Evolutionary conservation across 2,888 invertebrate species (phyloP).

Genomic region (Sylvicola fuscatus): DNA sequence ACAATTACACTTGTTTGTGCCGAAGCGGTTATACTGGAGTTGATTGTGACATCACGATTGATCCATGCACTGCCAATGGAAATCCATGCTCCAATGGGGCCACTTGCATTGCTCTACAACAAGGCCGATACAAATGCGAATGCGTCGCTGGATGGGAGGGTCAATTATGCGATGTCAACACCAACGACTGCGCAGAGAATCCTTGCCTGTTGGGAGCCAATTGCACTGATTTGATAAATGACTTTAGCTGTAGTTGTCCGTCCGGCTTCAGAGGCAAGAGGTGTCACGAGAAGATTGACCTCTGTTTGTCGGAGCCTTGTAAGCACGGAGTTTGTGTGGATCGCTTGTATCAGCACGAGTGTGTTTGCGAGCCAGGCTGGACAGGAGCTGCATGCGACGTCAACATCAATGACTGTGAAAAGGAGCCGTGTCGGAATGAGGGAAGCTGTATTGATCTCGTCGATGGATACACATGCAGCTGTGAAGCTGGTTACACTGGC

Average conservation of each 20-base stretch:
- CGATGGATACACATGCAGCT: constrained; percentile 67
- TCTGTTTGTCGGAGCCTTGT: constrained; percentile 80
- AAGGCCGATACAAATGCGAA: constrained; percentile 85
- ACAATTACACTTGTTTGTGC: constrained; percentile 83
- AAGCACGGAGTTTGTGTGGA: constrained; percentile 87
- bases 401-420: constrained; percentile 79
- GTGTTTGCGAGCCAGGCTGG: constrained; percentile 88
- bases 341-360: constrained; percentile 65
- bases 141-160: constrained; percentile 97
- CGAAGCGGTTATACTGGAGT: constrained; percentile 85
- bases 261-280: constrained; percentile 89
- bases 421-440: constrained; percentile 76
- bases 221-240: constrained; percentile 85
- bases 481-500: constrained; percentile 87
- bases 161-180: constrained; percentile 80
- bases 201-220: constrained; percentile 79
- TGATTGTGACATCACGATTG: constrained; percentile 78
- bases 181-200: constrained; percentile 80
- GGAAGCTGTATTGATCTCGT: constrained; percentile 80
- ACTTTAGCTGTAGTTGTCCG: constrained; percentile 85
- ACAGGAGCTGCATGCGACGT: constrained; percentile 66
- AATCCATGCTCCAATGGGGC: constrained; percentile 86
- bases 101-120: constrained; percentile 70
- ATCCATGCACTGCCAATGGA: constrained; percentile 74
- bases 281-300: constrained; percentile 86